Evolutionary conservation across 1,140 invertebrate genomes (phyloP).

Genomic region (Magallana gigas): DNA sequence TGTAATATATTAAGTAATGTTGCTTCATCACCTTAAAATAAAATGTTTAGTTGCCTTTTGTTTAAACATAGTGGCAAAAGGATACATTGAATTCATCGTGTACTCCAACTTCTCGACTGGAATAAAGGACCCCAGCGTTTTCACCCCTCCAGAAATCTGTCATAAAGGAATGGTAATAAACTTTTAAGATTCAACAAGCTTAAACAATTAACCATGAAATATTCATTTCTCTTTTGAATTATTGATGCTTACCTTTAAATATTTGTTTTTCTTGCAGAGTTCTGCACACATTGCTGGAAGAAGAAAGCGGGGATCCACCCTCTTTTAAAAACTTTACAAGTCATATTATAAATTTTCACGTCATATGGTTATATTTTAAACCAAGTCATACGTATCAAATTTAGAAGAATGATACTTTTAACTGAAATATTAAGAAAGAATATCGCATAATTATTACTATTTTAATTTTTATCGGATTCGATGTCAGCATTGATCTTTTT

Average conservation of each 20-base stretch:
- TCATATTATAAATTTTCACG: background rate
- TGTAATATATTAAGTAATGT: too few relatives aligned
- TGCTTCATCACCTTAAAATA: too few relatives aligned
- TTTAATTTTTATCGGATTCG: too few relatives aligned
- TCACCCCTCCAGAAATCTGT: background rate
- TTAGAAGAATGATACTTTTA: too few relatives aligned
- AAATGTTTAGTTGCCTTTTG: too few relatives aligned
- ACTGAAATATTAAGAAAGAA: too few relatives aligned
- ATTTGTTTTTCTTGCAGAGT: background rate
- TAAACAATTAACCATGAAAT: background rate
- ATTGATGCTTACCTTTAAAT: too few relatives aligned
- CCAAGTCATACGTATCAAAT: too few relatives aligned
- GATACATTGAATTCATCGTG: background rate
- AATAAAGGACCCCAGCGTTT: background rate
- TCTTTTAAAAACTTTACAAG: background rate
- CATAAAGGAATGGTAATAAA: background rate
- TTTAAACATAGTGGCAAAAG: background rate
- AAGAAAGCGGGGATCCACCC: background rate
- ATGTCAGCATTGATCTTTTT: too few relatives aligned
- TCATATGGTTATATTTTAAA: too few relatives aligned
- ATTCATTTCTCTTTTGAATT: too few relatives aligned
- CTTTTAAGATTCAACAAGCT: background rate
- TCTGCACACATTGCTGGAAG: background rate
- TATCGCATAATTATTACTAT: too few relatives aligned
- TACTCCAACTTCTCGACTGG: background rate